Percentiles rank a stretch among this genome's conserved stretches.
These are phyloP conservation scores for Hippocampus mohnikei DNA, from an alignment of 2,113 vertebrate species.

Conservation along the genomic window DNA sequence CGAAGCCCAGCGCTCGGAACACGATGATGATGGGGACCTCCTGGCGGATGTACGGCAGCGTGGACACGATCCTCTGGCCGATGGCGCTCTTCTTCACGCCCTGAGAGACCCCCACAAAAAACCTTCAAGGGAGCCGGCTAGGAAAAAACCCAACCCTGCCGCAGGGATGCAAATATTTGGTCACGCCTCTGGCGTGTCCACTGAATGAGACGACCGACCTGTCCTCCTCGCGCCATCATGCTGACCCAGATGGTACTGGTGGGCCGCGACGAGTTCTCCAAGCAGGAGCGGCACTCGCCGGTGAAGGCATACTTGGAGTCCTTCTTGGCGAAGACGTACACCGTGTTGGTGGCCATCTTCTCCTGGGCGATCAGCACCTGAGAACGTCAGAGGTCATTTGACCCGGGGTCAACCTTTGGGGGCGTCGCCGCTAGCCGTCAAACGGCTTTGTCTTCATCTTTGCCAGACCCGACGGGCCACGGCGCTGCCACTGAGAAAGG, in stretches of 20 bases:
- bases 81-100: conserved; percentile 98
- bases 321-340: conserved; percentile 98
- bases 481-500: no score
- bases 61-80: conserved; percentile 95
- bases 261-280: conserved; percentile 97
- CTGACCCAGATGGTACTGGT: conserved; percentile 99
- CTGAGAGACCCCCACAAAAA: conserved; percentile 56
- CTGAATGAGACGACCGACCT: conserved; percentile 70
- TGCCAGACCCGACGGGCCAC: no score
- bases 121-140: background rate
- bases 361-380: conserved; percentile 98
- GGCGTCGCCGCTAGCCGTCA: no score
- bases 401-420: no score
- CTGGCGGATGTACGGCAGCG: conserved; percentile 94
- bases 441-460: no score
- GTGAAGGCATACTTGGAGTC: conserved; percentile 98
- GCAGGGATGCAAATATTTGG: no score
- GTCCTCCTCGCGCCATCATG: conserved; percentile 98
- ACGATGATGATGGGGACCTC: conserved; percentile 99
- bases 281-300: conserved; percentile 91
- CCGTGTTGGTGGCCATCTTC: conserved; percentile 99
- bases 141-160: no score
- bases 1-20: conserved; percentile 93
- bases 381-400: background rate
- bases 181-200: no score